phyloP scores from a whole-genome alignment of 2,113 vertebrate genomes.

The Leiothrix lutea region DNA sequence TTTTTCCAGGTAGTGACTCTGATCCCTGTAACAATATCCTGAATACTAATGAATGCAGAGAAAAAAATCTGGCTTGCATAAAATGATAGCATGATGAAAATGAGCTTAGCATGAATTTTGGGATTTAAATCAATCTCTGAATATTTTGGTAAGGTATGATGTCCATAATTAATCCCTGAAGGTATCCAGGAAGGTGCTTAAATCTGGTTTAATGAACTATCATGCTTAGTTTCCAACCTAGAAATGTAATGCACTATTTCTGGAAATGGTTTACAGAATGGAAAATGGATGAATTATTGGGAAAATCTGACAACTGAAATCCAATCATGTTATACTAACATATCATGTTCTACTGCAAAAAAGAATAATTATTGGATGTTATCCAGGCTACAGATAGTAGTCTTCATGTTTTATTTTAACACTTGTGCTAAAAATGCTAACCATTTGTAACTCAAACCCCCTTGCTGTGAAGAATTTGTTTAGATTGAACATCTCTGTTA shows the following conservation, averaged over 20 bases:
- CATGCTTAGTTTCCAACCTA: background rate
- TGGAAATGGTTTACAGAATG: background rate
- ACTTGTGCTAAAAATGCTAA: background rate
- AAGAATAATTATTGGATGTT: background rate
- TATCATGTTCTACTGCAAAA: background rate
- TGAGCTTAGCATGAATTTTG: background rate
- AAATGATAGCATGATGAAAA: background rate
- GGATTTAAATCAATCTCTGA: slow-evolving; percentile 49
- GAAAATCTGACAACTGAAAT: background rate
- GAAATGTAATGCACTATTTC: background rate
- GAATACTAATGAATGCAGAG: background rate
- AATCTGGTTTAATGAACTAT: slow-evolving; percentile 6
- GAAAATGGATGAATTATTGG: background rate
- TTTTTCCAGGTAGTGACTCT: background rate
- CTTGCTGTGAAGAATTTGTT: background rate
- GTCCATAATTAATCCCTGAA: slow-evolving; percentile 54
- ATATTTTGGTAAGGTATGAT: slow-evolving; percentile 22
- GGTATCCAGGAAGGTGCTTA: slow-evolving; percentile 14
- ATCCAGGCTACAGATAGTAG: background rate
- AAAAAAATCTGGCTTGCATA: background rate
- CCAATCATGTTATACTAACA: background rate
- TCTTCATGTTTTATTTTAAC: background rate
- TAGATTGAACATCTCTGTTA: background rate
- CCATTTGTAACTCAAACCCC: background rate
- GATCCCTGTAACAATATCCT: background rate